Conservation (phyloP, 2,113 vertebrate genomes). For the Lampris megalopsis region DNA sequence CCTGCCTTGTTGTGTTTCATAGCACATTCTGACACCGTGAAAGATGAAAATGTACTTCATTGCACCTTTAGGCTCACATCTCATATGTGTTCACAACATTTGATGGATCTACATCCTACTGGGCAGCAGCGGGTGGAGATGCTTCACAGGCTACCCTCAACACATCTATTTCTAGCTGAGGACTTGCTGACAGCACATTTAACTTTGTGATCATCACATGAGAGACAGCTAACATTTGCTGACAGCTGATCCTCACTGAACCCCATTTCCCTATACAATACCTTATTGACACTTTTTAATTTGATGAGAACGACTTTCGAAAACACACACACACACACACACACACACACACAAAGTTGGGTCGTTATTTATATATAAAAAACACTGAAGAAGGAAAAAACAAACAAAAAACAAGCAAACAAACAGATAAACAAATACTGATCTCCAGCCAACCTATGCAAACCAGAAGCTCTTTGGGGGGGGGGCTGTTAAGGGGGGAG, state of each 20-base stretch:
- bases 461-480: conserved; percentile 59
- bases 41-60: conserved; percentile 64
- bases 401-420: conserved; percentile 48
- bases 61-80: conserved; percentile 55
- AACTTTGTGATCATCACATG: conserved; percentile 76
- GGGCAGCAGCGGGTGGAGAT: conserved; percentile 63
- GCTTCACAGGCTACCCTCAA: conserved; percentile 72
- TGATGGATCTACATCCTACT: conserved; percentile 62
- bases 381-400: conserved; percentile 10
- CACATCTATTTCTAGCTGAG: conserved; percentile 75
- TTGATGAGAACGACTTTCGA: conserved; percentile 58
- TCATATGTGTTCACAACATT: conserved; percentile 61
- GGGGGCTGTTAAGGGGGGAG: conserved; percentile 27
- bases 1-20: conserved; percentile 25
- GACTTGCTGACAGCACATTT: conserved; percentile 80
- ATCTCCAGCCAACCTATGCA: conserved; percentile 59
- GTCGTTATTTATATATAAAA: not conserved
- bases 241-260: conserved; percentile 59
- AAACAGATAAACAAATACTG: conserved; percentile 32
- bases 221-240: conserved; percentile 77
- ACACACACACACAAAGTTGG: too few species aligned
- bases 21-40: conserved; percentile 47
- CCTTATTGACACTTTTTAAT: conserved; percentile 64
- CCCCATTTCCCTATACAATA: conserved; percentile 54
- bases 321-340: too few species aligned